Evolutionary conservation across 2,113 vertebrate genomes (phyloP).

Genomic region (Psilopsiagon aymara): DNA sequence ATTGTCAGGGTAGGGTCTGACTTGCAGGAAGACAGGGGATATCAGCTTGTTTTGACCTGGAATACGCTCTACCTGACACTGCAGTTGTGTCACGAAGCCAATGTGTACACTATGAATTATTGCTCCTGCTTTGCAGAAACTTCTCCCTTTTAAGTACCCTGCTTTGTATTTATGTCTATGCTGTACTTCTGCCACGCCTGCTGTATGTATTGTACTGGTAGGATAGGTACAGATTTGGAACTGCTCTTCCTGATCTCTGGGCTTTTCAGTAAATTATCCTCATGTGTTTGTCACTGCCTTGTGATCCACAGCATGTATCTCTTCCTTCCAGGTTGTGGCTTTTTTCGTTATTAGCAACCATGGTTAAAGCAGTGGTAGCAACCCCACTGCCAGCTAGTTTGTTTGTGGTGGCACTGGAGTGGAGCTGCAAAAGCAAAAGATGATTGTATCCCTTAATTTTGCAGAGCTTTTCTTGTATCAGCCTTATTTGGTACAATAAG

Average conservation of each 20-base stretch:
- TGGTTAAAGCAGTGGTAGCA: neutral
- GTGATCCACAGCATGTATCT: fast-evolving
- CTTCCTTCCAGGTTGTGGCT: neutral
- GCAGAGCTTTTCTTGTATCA: neutral
- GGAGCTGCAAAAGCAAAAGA: neutral
- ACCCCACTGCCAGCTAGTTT: neutral
- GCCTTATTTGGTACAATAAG: neutral
- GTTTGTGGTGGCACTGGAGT: neutral
- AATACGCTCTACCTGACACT: neutral
- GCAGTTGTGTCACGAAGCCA: neutral
- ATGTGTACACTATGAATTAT: neutral
- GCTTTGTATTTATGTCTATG: fast-evolving
- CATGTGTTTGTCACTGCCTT: neutral
- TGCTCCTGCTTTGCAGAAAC: neutral
- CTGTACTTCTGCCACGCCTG: neutral
- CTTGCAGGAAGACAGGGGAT: neutral
- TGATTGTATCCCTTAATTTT: neutral
- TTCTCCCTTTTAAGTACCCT: neutral
- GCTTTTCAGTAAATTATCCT: neutral
- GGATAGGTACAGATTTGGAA: neutral
- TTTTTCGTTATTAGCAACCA: neutral
- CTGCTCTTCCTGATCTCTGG: neutral
- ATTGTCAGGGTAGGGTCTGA: neutral
- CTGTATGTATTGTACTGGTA: fast-evolving
- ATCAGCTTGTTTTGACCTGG: neutral